Percentiles rank a stretch among this genome's conserved stretches.
These are phyloP conservation scores for Drosophila meridionalis DNA, from an alignment of 2,888 invertebrate species.

Conservation along the genomic window DNA sequence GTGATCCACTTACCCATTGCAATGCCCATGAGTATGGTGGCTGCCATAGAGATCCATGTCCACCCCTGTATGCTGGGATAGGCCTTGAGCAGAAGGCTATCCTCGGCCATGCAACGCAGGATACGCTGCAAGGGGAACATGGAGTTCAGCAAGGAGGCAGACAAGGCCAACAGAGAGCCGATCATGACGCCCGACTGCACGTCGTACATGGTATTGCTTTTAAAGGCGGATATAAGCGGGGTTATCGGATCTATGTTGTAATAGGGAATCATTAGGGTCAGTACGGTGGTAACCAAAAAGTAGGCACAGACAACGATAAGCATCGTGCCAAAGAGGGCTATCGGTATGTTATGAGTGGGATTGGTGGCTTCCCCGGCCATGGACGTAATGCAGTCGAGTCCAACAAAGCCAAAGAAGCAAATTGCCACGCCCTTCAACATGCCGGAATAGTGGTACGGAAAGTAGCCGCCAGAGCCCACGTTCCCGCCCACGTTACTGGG, in stretches of 20 bases:
- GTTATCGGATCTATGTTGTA: not conserved
- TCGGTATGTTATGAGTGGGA: not conserved
- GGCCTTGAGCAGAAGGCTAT: not conserved
- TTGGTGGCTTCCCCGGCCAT: not conserved
- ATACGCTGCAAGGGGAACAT: slow-evolving; percentile 3
- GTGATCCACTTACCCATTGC: not conserved
- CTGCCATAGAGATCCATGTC: not conserved
- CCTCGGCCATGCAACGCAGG: slow-evolving; percentile 5
- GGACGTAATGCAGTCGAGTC: slow-evolving; percentile 1
- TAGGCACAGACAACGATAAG: not conserved
- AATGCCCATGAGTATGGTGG: not conserved
- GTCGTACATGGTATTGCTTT: not conserved
- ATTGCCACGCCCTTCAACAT: not conserved
- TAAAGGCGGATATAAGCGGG: slow-evolving; percentile 1
- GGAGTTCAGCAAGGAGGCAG: not conserved
- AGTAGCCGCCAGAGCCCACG: not conserved
- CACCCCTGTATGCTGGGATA: not conserved
- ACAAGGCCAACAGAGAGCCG: not conserved
- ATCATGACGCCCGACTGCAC: not conserved
- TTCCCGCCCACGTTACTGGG: not conserved
- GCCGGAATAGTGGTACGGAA: not conserved
- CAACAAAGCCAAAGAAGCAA: slow-evolving; percentile 7
- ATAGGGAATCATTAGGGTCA: slow-evolving; percentile 8
- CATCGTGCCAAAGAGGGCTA: slow-evolving; percentile 3
- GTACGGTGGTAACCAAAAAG: not conserved